Base-by-base conservation (phyloP, 2,113 vertebrate species). In the Thalassoma bifasciatum region DNA sequence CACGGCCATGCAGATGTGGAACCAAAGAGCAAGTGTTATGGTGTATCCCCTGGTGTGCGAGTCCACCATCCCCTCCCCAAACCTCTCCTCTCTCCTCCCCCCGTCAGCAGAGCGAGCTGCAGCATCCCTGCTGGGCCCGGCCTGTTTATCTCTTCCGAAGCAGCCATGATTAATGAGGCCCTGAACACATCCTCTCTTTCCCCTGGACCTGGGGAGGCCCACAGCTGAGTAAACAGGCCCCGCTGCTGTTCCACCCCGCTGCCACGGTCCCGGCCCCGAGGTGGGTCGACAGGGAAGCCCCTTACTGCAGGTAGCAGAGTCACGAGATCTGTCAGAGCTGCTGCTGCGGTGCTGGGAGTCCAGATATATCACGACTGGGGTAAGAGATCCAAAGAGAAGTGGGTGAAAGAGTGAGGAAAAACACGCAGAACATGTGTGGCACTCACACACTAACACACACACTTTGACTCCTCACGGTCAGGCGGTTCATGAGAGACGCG, bases 221-320 rank as follows among this genome's bases (percentile, higher is more conserved):
- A 85, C 96, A 97, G 96, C 97, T 97, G 97, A 96, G 90, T 94
- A 96, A 98, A 98, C 89, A 97, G 49, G 59, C 9, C 89, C 65
- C 50, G 87, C 60, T 81, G 22, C 84, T 61, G 76, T 76, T 77
- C 80, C 67, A 64, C 81, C 81, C 75, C 23, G 49, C 65, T 51
- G 83, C 75, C 76, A 6, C 56, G 36, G 46, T 79, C 78, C 10
- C 71, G 75, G 80, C 78, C 70, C 72, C 6, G 72, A 83, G 85
- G 68, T 52, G 49, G 71, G 69, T 34, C 51, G 22, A 42, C 68
- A 30, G 84, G 82, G 84, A 73, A 78, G 56, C 64, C 84, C 79
- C 82, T 26, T 57, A 38, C 74, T 61, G 70, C 89, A 93, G 93
- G 93, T 93, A 92, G 72, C 46, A 63, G 3, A 75, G 64, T 77